A percentile compares a stretch with the other conserved stretches of the same genome.
Evolutionary conservation across 2,797 vertebrate species (phyloP).

Genomic region (Chrysocyon brachyurus): DNA sequence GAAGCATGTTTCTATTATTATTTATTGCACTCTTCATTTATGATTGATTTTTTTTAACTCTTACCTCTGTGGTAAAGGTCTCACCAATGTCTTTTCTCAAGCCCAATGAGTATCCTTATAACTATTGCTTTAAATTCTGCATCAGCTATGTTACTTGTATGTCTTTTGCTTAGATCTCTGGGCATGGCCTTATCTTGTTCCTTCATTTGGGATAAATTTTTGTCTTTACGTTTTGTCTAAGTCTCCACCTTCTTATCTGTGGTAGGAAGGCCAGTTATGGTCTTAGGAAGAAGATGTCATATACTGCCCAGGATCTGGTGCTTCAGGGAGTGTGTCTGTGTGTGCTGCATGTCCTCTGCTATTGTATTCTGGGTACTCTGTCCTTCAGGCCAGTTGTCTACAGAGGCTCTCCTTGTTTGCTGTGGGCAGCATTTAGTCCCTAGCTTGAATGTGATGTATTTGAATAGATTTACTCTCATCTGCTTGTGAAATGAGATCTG

Average conservation of each 20-base stretch:
- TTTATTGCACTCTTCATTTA: not conserved
- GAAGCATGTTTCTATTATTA: not conserved
- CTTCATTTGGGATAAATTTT: not conserved
- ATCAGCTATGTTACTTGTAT: not conserved
- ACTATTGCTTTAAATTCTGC: not conserved
- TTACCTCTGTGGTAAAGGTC: not conserved
- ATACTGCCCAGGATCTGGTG: not conserved
- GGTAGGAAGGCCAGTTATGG: not conserved
- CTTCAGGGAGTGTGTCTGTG: not conserved
- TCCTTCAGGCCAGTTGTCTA: not conserved
- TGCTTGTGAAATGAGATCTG: not conserved
- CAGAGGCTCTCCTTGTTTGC: not conserved
- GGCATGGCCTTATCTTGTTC: not conserved
- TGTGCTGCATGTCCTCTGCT: not conserved
- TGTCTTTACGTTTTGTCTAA: not conserved
- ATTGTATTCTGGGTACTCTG: not conserved
- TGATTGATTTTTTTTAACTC: not conserved
- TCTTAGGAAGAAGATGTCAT: not conserved
- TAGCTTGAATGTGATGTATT: not conserved
- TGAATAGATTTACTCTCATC: not conserved
- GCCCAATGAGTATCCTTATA: not conserved
- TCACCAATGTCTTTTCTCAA: not conserved
- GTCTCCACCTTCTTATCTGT: not conserved
- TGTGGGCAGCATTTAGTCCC: not conserved
- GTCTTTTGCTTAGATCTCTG: not conserved